These are phyloP conservation scores for Anadara kagoshimensis DNA, from an alignment of 1,140 invertebrate species.

Conservation along the genomic window DNA sequence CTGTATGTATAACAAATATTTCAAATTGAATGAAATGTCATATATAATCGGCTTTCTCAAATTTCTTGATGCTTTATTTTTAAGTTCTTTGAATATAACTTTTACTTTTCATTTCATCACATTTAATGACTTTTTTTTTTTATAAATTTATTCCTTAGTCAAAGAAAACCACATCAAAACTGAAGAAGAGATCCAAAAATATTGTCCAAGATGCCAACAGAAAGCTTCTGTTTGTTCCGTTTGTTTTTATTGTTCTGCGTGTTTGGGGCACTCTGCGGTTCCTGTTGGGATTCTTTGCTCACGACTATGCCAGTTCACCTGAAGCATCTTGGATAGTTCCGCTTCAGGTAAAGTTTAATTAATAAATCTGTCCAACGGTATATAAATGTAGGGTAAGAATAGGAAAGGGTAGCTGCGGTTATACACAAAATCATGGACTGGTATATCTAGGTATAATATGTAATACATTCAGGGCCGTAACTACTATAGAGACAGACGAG, in stretches of 20 bases:
- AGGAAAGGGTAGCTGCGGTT: too few relatives aligned
- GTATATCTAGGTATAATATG: too few relatives aligned
- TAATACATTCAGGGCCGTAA: too few relatives aligned
- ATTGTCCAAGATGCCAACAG: slow-evolving; percentile 58
- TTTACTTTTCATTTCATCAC: background rate
- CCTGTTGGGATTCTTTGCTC: slow-evolving; percentile 54
- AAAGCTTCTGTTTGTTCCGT: slow-evolving; percentile 63
- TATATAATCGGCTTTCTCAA: too few relatives aligned
- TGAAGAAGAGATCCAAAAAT: slow-evolving; percentile 29
- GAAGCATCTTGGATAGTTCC: slow-evolving; percentile 59
- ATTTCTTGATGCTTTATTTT: too few relatives aligned
- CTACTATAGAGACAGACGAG: too few relatives aligned
- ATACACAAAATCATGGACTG: too few relatives aligned
- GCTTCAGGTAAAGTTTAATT: slow-evolving; percentile 50
- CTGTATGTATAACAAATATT: too few relatives aligned
- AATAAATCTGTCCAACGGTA: background rate
- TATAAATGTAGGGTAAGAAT: background rate
- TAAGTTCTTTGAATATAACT: too few relatives aligned
- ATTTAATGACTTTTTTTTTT: background rate
- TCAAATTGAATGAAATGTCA: too few relatives aligned
- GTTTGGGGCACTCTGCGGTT: slow-evolving; percentile 66
- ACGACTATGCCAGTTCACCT: slow-evolving; percentile 47
- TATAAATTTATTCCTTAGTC: too few relatives aligned
- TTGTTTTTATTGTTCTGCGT: slow-evolving; percentile 62
- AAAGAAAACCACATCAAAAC: slow-evolving; percentile 28